phyloP scores from a whole-genome alignment of 2,888 invertebrate species.

The Apodemia mormo region DNA sequence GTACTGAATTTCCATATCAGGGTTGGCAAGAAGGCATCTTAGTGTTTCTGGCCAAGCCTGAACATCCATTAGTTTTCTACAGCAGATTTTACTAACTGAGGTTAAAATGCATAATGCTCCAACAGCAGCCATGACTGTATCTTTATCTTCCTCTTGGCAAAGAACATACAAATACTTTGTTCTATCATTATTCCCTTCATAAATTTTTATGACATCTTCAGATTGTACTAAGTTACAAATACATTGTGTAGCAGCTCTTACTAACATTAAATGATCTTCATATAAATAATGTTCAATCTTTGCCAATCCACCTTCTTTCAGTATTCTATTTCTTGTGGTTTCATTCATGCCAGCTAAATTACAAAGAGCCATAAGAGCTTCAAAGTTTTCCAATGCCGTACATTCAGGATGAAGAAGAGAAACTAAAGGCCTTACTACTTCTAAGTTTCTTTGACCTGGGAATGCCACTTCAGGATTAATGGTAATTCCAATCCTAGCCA shows the following conservation, averaged over 20 bases:
- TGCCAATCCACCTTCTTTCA: slow-evolving; percentile 95
- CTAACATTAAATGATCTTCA: slow-evolving; percentile 95
- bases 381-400: slow-evolving; percentile 96
- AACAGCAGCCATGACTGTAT: slow-evolving; percentile 92
- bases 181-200: slow-evolving; percentile 93
- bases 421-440: slow-evolving; percentile 94
- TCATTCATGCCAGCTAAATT: slow-evolving; percentile 96
- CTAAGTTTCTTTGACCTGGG: slow-evolving; percentile 94
- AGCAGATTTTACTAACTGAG: slow-evolving; percentile 86
- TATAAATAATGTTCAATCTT: slow-evolving; percentile 96
- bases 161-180: slow-evolving; percentile 92
- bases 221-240: slow-evolving; percentile 93
- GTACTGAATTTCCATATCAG: slow-evolving; percentile 90
- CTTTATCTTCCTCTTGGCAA: slow-evolving; percentile 89
- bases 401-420: slow-evolving; percentile 92
- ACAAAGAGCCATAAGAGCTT: slow-evolving; percentile 96
- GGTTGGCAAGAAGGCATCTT: slow-evolving; percentile 90
- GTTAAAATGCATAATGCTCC: slow-evolving; percentile 95
- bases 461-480: slow-evolving; percentile 98
- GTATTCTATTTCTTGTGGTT: slow-evolving; percentile 89
- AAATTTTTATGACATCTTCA: slow-evolving; percentile 89
- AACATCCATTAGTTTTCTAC: slow-evolving; percentile 89
- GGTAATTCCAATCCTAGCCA: slow-evolving; percentile 96
- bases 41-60: slow-evolving; percentile 90
- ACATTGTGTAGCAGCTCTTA: slow-evolving; percentile 94